Evolutionary conservation across 2,888 invertebrate species (phyloP), one percentile per base, ranked within the genome.

Genomic region (Rhimphoctona megacephalus): DNA sequence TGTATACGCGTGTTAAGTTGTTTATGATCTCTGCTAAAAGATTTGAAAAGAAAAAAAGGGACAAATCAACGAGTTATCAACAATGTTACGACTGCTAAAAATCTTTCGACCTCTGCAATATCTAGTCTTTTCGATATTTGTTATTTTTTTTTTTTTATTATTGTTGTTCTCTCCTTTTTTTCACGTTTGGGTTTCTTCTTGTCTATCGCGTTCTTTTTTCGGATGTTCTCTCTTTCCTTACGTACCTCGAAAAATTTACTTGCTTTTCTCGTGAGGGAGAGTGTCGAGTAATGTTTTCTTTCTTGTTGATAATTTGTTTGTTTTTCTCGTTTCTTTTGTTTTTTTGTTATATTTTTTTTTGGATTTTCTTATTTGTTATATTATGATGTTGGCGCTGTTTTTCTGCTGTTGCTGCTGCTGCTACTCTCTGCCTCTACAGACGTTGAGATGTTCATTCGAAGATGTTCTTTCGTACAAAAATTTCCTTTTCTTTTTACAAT

Each of bases 281-380:
- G 93, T 92, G 91, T 92, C 92, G 92, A 91, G 92, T 91, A 90
- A 90, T 91, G 91, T 91, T 92, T 85, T 81, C 69, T 90, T 87
- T 82, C 69, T 81, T 90, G 89, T 89, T 90, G 90, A 88, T 90
- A 88, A 83, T 87, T 82, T 89, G 67, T 84, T 90, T 87, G 66
- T 88, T 90, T 89, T 61, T 61, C 30, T 25, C 30, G 90, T 90
- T 87, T 90, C 89, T 89, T 87, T 85, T 88, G 85, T 88, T 88
- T 90, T 73, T 89, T 90, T 84, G 81, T 89, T 83, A 77, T 91
- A 89, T 84, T 86, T 70, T 82, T 86, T 86, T 86, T 86, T 69
- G 69, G 64, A 79, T 89, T 91, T 91, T 91, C 90, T 89, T 87
- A 89, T 89, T 89, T 84, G 43, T 86, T 81, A 84, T 84, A 82